phyloP scores from a whole-genome alignment of 2,888 invertebrate genomes.

The Noctua janthe region DNA sequence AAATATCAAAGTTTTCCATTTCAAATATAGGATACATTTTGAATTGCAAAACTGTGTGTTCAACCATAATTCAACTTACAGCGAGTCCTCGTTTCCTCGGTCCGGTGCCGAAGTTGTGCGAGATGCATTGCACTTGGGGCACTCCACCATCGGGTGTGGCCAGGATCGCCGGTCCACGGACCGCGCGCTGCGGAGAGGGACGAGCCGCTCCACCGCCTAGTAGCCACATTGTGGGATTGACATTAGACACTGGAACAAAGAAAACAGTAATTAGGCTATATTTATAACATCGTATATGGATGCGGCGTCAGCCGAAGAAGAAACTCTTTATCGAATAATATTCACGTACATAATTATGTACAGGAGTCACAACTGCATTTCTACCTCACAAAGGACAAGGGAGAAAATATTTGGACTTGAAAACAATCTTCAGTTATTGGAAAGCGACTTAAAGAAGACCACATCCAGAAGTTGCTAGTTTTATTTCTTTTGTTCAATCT shows the following conservation, averaged over 20 bases:
- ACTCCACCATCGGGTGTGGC: slow-evolving; percentile 73
- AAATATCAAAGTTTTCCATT: background rate
- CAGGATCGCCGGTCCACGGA: slow-evolving; percentile 74
- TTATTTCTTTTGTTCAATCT: background rate
- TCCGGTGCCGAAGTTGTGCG: slow-evolving; percentile 70
- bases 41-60: background rate
- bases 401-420: no score
- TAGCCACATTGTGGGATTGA: slow-evolving; percentile 75
- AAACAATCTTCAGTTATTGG: background rate
- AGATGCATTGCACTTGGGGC: slow-evolving; percentile 74
- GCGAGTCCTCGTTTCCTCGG: slow-evolving; percentile 77
- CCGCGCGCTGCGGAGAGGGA: slow-evolving; percentile 50
- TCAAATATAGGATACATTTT: background rate
- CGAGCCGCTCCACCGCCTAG: slow-evolving; percentile 64
- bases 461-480: background rate
- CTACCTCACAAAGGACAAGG: no score
- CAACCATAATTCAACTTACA: slow-evolving; percentile 70
- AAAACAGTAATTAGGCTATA: slow-evolving; percentile 1
- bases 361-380: background rate
- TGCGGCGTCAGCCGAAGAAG: background rate
- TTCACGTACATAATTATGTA: background rate
- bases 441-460: no score
- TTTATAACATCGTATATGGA: background rate
- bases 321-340: background rate
- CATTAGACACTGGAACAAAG: slow-evolving; percentile 68